A percentile compares a stretch with the other conserved stretches of the same genome.
phyloP scores from a whole-genome alignment of 2,113 vertebrate species.

The Apteryx mantelli region DNA sequence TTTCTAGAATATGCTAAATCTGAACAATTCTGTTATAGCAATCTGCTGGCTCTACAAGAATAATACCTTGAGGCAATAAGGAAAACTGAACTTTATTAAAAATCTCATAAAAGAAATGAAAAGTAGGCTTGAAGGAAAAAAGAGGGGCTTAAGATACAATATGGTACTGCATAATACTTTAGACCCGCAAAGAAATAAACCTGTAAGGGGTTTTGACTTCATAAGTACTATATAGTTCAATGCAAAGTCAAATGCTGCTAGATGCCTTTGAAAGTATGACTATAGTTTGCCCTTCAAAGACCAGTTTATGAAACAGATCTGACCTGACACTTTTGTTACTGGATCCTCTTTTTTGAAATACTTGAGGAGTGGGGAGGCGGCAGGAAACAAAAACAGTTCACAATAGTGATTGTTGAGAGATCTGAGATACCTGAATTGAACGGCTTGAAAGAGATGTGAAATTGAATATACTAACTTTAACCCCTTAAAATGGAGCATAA shows the following conservation, averaged over 20 bases:
- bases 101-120: constrained; percentile 31
- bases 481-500: background rate
- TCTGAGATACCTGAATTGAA: background rate
- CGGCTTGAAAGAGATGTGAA: background rate
- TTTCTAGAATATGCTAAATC: constrained; percentile 14
- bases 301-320: background rate
- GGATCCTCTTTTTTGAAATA: background rate
- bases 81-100: constrained; percentile 59
- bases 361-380: background rate
- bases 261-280: background rate
- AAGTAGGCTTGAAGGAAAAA: background rate
- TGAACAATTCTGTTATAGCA: background rate
- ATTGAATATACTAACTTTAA: background rate
- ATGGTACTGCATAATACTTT: background rate
- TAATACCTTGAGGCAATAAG: constrained; percentile 39
- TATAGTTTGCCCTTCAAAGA: constrained; percentile 34
- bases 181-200: background rate
- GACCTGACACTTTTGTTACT: background rate
- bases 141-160: constrained; percentile 2
- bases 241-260: constrained; percentile 10
- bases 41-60: constrained; percentile 1
- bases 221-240: background rate
- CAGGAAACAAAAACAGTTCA: background rate
- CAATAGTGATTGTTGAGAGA: background rate
- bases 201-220: background rate